Evolutionary conservation across 2,797 vertebrate genomes (phyloP), one percentile per base, ranked within the genome.

Genomic region (Pangasius sanitwongsei): DNA sequence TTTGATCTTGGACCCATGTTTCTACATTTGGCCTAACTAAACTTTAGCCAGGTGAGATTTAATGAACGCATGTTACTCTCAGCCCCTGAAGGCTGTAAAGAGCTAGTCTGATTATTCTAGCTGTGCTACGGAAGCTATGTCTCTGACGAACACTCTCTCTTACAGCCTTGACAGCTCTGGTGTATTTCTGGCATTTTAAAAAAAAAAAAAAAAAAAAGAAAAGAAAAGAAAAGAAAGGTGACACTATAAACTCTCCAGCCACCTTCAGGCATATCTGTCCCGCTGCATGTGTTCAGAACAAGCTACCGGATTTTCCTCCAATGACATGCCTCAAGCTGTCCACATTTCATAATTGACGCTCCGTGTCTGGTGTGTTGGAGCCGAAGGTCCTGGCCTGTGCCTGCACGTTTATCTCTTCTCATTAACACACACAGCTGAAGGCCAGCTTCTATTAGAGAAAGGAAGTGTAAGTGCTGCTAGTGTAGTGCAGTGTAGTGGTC

Each of bases 391-490:
- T 77, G 84, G 82, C 67, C 78, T 84, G 78, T 48, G 84, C 25
- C 67, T 90, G 57, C 37, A 70, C 65, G 9, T 88, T 70, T 91
- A 61, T 88, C 59, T 83, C 83, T 85, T 72, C 83, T 91, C 77
- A 90, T 87, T 89, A 88, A 85, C 61, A 86, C 70, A 72, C 57
- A 85, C 85, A 61, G 88, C 86, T 88, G 78, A 89, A 89, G 67
- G 34, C 31, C 44, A 70, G 77, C 57, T 53, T 88, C 31, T 65
- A 57, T 81, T 50, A 78, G 13, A 87, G 37, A 20, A 37, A n/a
- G 44, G 48, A 72, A 23, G 20, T 83, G 78, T 61, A 74, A 72
- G 86, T 82, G 83, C 53, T 57, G 55, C 77, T 87, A 81, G 74
- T 59, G 80, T 61, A 89, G 57, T 59, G 53, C 85, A 82, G 70